These are phyloP conservation scores for Cistogaster globosa DNA, from an alignment of 2,888 invertebrate species.

Conservation along the genomic window DNA sequence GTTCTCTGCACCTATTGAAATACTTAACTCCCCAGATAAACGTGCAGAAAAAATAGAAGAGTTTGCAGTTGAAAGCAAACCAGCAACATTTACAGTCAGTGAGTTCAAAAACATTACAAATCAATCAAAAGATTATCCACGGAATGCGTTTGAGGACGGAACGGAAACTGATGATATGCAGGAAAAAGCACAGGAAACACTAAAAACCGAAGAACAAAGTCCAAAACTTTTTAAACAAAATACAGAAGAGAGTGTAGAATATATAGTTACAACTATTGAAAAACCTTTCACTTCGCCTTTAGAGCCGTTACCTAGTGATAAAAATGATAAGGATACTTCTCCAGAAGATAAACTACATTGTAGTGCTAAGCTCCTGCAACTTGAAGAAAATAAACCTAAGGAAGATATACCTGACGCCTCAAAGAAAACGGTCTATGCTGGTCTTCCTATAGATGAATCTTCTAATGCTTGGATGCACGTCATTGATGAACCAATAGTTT, in stretches of 20 bases:
- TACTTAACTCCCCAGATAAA: background rate
- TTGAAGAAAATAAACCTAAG: background rate
- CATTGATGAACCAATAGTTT: slow-evolving; percentile 79
- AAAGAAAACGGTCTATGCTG: slow-evolving; percentile 69
- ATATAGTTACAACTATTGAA: slow-evolving; percentile 15
- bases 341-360: no score
- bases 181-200: background rate
- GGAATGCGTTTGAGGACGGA: background rate
- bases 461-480: slow-evolving; percentile 79
- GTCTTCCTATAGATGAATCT: slow-evolving; percentile 78
- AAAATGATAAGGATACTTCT: background rate
- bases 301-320: background rate
- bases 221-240: slow-evolving; percentile 63
- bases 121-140: background rate
- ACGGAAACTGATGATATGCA: background rate
- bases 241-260: slow-evolving; percentile 74
- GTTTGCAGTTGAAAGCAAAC: background rate
- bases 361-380: background rate
- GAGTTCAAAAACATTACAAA: background rate
- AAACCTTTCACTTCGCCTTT: slow-evolving; percentile 14
- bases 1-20: slow-evolving; percentile 21
- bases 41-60: background rate
- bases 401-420: no score
- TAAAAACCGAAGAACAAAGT: background rate
- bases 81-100: background rate